A percentile compares a stretch with the other conserved stretches of the same genome.
Conservation (phyloP, 1,140 invertebrate genomes). For the Melanaphis sacchari region DNA sequence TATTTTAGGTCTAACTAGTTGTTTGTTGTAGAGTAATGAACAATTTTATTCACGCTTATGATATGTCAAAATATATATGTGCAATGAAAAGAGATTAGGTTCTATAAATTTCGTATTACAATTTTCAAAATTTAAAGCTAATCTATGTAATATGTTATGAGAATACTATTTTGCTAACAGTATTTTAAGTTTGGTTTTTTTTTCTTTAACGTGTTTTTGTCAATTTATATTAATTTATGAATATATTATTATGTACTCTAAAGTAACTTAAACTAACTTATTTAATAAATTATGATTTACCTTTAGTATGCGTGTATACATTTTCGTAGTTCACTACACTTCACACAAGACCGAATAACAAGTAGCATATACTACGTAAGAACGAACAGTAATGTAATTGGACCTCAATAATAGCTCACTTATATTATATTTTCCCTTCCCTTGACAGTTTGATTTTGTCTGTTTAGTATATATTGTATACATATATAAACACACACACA, state of each 20-base stretch:
- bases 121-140: neutral
- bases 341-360: neutral
- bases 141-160: neutral
- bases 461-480: neutral
- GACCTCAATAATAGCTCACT: conserved; percentile 15
- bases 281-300: neutral
- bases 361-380: neutral
- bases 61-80: neutral
- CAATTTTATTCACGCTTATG: no score
- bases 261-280: neutral
- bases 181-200: neutral
- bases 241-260: neutral
- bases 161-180: neutral
- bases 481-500: neutral
- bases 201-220: neutral
- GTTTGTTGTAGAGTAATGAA: neutral
- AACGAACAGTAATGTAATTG: conserved; percentile 38
- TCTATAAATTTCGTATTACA: no score
- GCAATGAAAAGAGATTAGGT: no score
- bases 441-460: conserved; percentile 8
- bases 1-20: neutral
- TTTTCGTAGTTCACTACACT: conserved; percentile 4
- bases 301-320: conserved; percentile 27
- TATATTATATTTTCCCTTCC: conserved; percentile 46
- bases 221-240: neutral